Conservation (phyloP, 2,113 vertebrate genomes). For the human region GRCh38 chrX:55004501-55005000, state of each 20-base stretch:
- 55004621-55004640: not conserved
- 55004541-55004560: slow-evolving; percentile 18
- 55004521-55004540: not conserved
- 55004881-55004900: slow-evolving; percentile 4
- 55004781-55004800: not conserved
- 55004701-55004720: not conserved
- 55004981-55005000: not conserved
- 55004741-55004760: not conserved
- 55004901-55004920: slow-evolving; percentile 38
- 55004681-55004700: slow-evolving; percentile 45
- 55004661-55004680: slow-evolving; percentile 2
- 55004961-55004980: not conserved
- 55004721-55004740: not conserved
- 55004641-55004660: not conserved
- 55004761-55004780: slow-evolving; percentile 8
- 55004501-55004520: slow-evolving; percentile 6
- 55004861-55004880: not conserved
- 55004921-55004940: slow-evolving; percentile 5
- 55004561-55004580: not conserved
- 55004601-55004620: slow-evolving; percentile 17
- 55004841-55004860: slow-evolving; percentile 6
- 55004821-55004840: not conserved
- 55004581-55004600: not conserved
- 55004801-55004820: not conserved
- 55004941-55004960: not conserved